Base-by-base conservation (phyloP, 2,888 invertebrate genomes). In the Calameuta filiformis region DNA sequence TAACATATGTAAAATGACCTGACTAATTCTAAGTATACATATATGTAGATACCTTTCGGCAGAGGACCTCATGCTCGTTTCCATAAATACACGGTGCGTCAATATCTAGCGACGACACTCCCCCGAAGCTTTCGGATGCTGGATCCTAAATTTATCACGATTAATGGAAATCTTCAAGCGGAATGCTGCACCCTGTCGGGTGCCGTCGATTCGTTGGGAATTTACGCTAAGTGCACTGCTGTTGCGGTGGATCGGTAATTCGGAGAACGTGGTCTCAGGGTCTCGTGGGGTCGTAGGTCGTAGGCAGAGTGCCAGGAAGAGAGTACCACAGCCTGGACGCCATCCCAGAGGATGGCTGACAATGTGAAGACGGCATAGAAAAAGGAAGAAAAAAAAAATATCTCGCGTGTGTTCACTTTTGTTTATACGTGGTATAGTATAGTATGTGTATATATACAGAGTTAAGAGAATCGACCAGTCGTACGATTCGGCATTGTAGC, bases 261-360 rank as follows among this genome's bases (percentile, higher is more conserved):
- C 87, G 89, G 87, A 88, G 89, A 89, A 89, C 89, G 89, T 87
- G 89, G 87, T 88, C 86, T 86, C 85, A 86, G 85, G 87, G 89
- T 87, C 86, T 81, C 84, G 85, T 84, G 86, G 87, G 90, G 90
- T 90, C 87, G 86, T 84, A 88, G 90, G 88, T 90, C 88, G 87
- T 76, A 86, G 91, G 90, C 91, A 88, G 80, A 85, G 83, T 89
- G 90, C 90, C 91, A 90, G 87, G 89, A 87, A 88, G 88, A 83
- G 80, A 81, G 76, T 23, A 56, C 9, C 56, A 56, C 23, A 56
- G 56, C 23, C 56, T 56, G 56, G 56, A 56, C 56, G 56, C 56
- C 56, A 56, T 56, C 9, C 56, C 56, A 56, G 56, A 56, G 23
- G 56, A 56, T 23, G 56, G 23, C 56, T 56, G 56, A 56, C 56